phyloP scores from a whole-genome alignment of 2,797 vertebrate species.

The Erethizon dorsatum region DNA sequence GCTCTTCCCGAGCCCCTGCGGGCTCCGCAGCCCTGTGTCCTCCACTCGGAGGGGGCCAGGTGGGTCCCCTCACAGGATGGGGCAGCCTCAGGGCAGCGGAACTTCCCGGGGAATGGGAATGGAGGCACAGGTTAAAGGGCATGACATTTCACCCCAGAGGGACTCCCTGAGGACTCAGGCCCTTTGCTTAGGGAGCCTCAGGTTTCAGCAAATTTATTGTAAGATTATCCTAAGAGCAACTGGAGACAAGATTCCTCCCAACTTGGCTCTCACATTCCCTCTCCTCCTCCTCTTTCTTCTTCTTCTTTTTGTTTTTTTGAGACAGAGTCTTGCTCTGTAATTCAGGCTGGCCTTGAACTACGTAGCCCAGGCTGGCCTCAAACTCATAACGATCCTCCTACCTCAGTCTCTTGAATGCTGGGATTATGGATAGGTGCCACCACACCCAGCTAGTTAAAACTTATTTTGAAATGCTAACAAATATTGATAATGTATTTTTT shows the following conservation, averaged over 20 bases:
- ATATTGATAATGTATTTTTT: neutral
- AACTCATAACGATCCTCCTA: neutral
- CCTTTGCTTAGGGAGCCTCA: neutral
- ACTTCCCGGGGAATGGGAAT: neutral
- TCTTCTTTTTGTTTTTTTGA: neutral
- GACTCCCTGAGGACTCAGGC: neutral
- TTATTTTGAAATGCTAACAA: conserved; percentile 33
- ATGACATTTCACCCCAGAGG: neutral
- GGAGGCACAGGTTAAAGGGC: neutral
- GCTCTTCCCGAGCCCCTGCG: neutral
- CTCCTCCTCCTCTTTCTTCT: neutral
- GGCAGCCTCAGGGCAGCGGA: neutral
- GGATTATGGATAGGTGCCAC: neutral
- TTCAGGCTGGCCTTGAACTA: neutral
- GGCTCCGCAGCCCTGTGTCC: neutral
- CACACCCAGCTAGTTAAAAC: neutral
- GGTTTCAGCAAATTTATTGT: neutral
- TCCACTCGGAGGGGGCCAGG: no score
- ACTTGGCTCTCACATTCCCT: neutral
- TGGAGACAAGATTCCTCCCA: conserved; percentile 30
- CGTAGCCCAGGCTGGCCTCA: neutral
- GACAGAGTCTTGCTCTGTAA: neutral
- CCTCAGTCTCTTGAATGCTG: neutral
- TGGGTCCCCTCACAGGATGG: neutral
- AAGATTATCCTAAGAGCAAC: neutral